Evolutionary conservation across 2,113 vertebrate genomes (phyloP), one percentile per base, ranked within the genome.

Genomic region (Synodontis membranacea): DNA sequence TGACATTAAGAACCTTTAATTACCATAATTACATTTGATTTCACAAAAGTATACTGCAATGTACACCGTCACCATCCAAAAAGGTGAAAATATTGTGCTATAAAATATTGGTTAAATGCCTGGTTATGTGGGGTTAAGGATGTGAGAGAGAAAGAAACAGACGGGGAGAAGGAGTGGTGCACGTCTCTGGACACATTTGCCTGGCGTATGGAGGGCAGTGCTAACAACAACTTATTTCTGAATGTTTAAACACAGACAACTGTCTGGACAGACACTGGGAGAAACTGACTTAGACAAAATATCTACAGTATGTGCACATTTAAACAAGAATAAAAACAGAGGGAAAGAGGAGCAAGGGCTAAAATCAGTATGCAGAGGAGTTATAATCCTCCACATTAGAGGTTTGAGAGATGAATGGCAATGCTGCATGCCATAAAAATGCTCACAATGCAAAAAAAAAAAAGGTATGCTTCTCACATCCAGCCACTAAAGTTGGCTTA

Each of bases 241-340:
- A 8, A 14, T 72, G 31, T 72, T 72, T 84, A 84, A 84, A 74
- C 66, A 84, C 15, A 72, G 39, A 48, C 83, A 46, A 9, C 39
- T 31, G 42, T 46, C 60, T 48, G 39, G 19, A 60, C 39, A 64
- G 42, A 81, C 34, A 28, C n/a, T n/a, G 17, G 60, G n/a, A 68
- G n/a, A 83, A 66, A 50, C 10, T n/a, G 80, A 15, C 28, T n/a
- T 4, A 42, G 37, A 42, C 54, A 42, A 44, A 78, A 9, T 50
- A 48, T 76, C 74, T 76, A n/a, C n/a, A n/a, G n/a, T n/a, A 19
- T 34, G 5, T 54, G 17, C 48, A 37, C 21, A 28, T 28, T 79
- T 79, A 58, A 39, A 19, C n/a, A 54, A 50, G 44, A 83, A 37
- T 28, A 83, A 34, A 82, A 11, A 5, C 10, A 70, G 17, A 64